phyloP scores from a whole-genome alignment of 2,888 invertebrate species.

The Amphipyra berbera region DNA sequence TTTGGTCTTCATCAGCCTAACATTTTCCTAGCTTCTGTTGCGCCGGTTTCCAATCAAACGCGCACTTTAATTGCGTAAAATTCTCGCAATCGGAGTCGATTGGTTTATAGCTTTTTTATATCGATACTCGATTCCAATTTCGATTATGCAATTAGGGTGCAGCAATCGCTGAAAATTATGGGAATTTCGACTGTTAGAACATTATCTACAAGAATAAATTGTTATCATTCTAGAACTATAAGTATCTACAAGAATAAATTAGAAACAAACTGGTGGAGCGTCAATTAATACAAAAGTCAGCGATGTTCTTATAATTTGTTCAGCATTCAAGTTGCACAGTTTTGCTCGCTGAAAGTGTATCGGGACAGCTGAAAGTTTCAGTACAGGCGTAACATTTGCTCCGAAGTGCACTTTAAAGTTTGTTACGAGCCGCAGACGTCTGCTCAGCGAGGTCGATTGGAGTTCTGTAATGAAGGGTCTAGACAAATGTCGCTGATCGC shows the following conservation, averaged over 20 bases:
- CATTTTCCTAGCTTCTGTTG: too few relatives aligned
- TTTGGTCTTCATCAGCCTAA: too few relatives aligned
- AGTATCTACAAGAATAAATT: slow-evolving; percentile 10
- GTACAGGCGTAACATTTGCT: slow-evolving; percentile 65
- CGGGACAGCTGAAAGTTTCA: slow-evolving; percentile 51
- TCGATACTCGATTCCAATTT: too few relatives aligned
- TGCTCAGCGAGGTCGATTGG: slow-evolving; percentile 40
- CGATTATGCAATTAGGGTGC: too few relatives aligned
- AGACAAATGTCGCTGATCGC: slow-evolving; percentile 26
- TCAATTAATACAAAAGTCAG: slow-evolving; percentile 50
- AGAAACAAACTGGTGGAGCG: slow-evolving; percentile 18
- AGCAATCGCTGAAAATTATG: too few relatives aligned
- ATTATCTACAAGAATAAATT: slow-evolving; percentile 5
- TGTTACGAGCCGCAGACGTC: slow-evolving; percentile 58
- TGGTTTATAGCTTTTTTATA: too few relatives aligned
- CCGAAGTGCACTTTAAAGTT: slow-evolving; percentile 72
- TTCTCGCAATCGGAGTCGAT: too few relatives aligned
- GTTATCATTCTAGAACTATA: neutral
- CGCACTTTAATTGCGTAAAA: too few relatives aligned
- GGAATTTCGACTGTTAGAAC: too few relatives aligned
- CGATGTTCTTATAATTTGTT: slow-evolving; percentile 55
- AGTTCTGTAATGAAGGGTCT: slow-evolving; percentile 34
- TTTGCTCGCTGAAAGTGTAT: slow-evolving; percentile 47
- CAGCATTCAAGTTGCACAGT: slow-evolving; percentile 28
- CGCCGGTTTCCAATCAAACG: too few relatives aligned